Evolutionary conservation across 2,113 vertebrate species (phyloP).

Genomic region (Coracopsis vasa): DNA sequence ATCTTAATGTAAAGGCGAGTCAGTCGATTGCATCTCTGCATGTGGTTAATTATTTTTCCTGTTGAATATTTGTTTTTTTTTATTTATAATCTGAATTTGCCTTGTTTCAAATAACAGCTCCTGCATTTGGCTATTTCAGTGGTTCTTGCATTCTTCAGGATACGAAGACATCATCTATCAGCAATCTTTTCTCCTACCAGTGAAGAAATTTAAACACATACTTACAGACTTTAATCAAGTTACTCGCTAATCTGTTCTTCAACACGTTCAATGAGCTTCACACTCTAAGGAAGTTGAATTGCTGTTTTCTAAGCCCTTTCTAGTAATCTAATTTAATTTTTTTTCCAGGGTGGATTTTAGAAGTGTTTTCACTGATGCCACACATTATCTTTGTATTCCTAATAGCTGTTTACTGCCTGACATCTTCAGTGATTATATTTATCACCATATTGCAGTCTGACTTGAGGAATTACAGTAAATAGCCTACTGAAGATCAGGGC

Average conservation of each 20-base stretch:
- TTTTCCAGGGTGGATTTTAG: not conserved
- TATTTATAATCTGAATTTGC: not conserved
- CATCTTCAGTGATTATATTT: slow-evolving; percentile 37
- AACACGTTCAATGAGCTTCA: not conserved
- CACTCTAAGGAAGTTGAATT: not conserved
- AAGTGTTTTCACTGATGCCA: not conserved
- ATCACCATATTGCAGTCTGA: slow-evolving; percentile 17
- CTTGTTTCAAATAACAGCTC: not conserved
- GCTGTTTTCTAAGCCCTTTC: not conserved
- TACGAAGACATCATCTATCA: not conserved
- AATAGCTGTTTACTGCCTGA: not conserved
- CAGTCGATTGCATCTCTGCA: not conserved
- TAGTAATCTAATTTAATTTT: not conserved
- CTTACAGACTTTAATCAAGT: not conserved
- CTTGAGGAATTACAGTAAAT: not conserved
- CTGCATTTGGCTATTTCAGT: not conserved
- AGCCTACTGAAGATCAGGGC: not conserved
- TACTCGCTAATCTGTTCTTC: not conserved
- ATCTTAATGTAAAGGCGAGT: not conserved
- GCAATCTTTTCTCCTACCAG: not conserved
- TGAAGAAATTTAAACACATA: not conserved
- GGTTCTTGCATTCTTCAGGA: not conserved
- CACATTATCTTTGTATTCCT: slow-evolving; percentile 5
- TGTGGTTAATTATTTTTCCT: not conserved
- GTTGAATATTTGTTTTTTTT: not conserved